Conservation (phyloP, 1,140 invertebrate species). For the Polypedilum pembai region DNA sequence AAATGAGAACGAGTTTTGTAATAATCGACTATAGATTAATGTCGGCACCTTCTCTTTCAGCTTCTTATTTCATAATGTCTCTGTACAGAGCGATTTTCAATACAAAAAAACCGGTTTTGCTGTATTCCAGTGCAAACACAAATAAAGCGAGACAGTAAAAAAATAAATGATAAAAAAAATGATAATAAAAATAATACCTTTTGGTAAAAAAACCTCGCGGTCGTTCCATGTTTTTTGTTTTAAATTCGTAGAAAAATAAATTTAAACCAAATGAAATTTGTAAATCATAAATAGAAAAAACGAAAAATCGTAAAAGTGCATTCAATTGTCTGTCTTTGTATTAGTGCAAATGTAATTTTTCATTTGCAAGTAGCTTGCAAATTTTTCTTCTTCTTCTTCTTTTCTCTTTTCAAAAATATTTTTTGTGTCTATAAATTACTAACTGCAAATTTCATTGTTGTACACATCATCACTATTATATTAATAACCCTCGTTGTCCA, state of each 20-base stretch:
- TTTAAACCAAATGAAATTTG: not conserved
- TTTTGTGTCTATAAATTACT: not conserved
- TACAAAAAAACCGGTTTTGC: conserved; percentile 24
- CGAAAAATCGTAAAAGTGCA: not conserved
- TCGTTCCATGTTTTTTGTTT: conserved; percentile 14
- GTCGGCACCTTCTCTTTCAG: not conserved
- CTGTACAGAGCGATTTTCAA: not conserved
- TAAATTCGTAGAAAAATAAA: not conserved
- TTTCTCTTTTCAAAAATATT: not conserved
- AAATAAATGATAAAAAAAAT: conserved; percentile 23
- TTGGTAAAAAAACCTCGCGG: conserved; percentile 20
- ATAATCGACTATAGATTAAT: not conserved
- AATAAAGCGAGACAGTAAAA: not conserved
- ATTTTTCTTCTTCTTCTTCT: not conserved
- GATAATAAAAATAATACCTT: conserved; percentile 25
- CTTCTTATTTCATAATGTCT: not conserved
- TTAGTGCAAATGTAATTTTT: conserved; percentile 23
- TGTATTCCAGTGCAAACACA: not conserved
- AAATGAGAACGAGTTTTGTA: not conserved
- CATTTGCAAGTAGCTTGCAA: not conserved
- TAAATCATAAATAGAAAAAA: not conserved
- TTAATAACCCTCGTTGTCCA: not conserved
- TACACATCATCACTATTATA: not conserved
- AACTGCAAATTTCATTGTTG: not conserved
- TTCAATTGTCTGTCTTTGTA: not conserved